Base-by-base conservation (phyloP, 2,888 invertebrate genomes). In the Lycocerus yunnanus region DNA sequence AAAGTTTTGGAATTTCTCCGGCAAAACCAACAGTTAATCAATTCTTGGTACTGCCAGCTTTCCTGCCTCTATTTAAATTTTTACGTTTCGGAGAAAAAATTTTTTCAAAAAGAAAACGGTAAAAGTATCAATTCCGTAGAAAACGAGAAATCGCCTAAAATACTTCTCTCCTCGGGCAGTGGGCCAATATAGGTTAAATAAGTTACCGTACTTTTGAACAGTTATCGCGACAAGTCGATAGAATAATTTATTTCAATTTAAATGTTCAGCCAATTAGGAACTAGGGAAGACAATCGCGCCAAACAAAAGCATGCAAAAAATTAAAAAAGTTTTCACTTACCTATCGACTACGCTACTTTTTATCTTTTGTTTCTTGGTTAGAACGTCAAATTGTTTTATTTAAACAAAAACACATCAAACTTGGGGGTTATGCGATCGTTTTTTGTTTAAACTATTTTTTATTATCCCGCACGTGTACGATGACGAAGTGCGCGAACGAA, bases 201-300 rank as follows among this genome's bases (percentile, higher is more conserved):
- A 69, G 58, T 73, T 73, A 73, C 73, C 66, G 73, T 69, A 73
- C 43, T 43, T 70, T 70, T 69, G 67, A 74, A 74, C 74, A 74
- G 74, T 74, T 74, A 74, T 67, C 20, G 15, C 68, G 58, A 60
- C 69, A 27, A 66, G 73, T 63, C 20, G 20, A 61, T 68, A 61
- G 16, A 18, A 63, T 24, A 10, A 66, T 24, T 63, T 15, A 20
- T 58, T 58, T 66, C 21, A 58, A 58, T 8, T 63, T 63, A 63
- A 63, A 18, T 9, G 61, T 18, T 1, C 61, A 63, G 18, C 18
- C 15, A 18, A 63, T 18, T 15, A 63, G 20, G 61, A 14, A 63
- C 15, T 6, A n/a, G 20, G 20, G n/a, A 63, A 63, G n/a, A 63
- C n/a, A 63, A 18, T 18, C 18, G 61, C 61, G 61, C 61, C 16